phyloP scores from a whole-genome alignment of 2,797 vertebrate species.

The Pseudochirops corinnae region DNA sequence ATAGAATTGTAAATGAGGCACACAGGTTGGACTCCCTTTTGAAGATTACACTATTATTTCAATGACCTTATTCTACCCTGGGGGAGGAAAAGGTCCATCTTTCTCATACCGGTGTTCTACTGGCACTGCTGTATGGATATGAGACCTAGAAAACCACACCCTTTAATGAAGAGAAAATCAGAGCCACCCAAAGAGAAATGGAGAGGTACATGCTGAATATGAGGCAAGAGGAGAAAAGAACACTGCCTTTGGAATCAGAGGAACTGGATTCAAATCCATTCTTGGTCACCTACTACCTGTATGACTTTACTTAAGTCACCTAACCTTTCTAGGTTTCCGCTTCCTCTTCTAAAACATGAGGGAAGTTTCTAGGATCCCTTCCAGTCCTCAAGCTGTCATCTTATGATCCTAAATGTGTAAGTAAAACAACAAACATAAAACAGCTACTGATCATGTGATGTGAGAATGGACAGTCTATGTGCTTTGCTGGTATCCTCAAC shows the following conservation, averaged over 20 bases:
- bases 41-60: not conserved
- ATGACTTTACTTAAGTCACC: not conserved
- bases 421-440: not conserved
- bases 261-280: not conserved
- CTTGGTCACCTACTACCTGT: not conserved
- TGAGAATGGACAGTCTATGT: not conserved
- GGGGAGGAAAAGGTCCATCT: not conserved
- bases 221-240: not conserved
- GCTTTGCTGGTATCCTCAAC: not conserved
- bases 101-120: not conserved
- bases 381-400: not conserved
- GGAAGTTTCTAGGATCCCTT: not conserved
- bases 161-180: not conserved
- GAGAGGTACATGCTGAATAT: not conserved
- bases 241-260: not conserved
- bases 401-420: not conserved
- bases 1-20: not conserved
- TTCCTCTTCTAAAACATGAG: not conserved
- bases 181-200: not conserved
- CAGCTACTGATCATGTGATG: not conserved
- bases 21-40: not conserved
- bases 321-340: conserved; percentile 2
- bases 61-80: not conserved
- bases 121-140: not conserved
- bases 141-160: not conserved